Evolutionary conservation across 2,797 vertebrate genomes (phyloP), one percentile per base, ranked within the genome.

Genomic region (Squalus acanthias): DNA sequence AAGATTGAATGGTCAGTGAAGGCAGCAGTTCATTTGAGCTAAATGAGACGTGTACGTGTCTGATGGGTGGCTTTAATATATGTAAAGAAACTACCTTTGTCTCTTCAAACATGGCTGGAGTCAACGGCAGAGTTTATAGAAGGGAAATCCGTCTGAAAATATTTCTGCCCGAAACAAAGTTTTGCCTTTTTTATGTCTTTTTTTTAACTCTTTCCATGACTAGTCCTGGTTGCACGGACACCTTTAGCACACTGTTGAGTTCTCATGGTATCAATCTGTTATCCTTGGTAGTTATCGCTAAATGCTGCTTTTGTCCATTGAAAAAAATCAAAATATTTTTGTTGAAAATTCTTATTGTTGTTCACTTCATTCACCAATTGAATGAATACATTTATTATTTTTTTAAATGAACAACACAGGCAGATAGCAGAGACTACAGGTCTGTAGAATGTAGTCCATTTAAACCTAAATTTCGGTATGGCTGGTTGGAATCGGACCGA

Each of bases 61-160:
- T 9, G 46, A 57, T 76, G 69, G 89, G 70, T 95, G 50, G 70
- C 46, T 39, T 95, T 33, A 33, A 74, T 74, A 76, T 76, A 53
- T 74, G 94, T 72, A 72, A 95, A 76, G 94, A 53, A 95, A 76
- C 94, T 57, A 95, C 94, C 94, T 95, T 95, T 95, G 69, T 76
- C 70, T 76, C 70, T 39, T 74, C 94, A 95, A 76, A 95, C 70
- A 74, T 95, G 70, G 70, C 94, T 95, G 70, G 50, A 76, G 50
- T 24, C 50, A 57, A 60, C 26, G 22, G 20, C 69, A 29, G 69
- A 29, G 69, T 33, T 72, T 72, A 33, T 20, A 17, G 50, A 26
- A 57, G 70, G 67, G 46, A 95, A 76, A 20, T 95, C 12, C 33
- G 13, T 8, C 24, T 57, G 50, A 95, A 57, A 53, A 95, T 95